Base-by-base conservation (phyloP, 2,797 vertebrate species). In the Prunella strophiata region DNA sequence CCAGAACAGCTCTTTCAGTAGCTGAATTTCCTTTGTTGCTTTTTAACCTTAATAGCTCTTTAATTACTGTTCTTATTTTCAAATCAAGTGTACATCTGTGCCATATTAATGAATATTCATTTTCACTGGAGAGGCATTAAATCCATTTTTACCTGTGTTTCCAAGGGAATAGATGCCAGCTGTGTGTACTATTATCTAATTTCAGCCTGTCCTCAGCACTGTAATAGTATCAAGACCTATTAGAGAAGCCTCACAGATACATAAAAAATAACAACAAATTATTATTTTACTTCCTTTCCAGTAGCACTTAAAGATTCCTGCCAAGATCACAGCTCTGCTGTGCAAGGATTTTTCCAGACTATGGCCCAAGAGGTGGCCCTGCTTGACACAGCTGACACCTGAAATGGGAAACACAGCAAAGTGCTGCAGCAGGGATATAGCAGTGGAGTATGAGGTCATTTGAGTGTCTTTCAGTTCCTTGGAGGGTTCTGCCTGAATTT, bases 21-120 rank as follows among this genome's bases (percentile, higher is more conserved):
- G 63, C 1, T 89, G 63, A 47, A 86, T 93, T 92, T 88, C 70
- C 84, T 96, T 68, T 93, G 79, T 72, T 95, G 76, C 77, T 91
- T 83, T 95, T 90, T 81, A 96, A 68, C 66, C 30, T 88, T 83
- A 90, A 94, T 50, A 92, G 87, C 63, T 93, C 90, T 89, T 96
- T 91, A 94, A 96, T 92, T 96, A 94, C 43, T 45, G 55, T 48
- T 76, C 77, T 90, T 95, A 87, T 87, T 96, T 95, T 88, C 83
- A 71, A 95, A 85, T 82, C 88, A 66, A 91, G 21, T 76, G 34
- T 66, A 84, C 17, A 5, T 85, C 59, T 94, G 66, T 76, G 86
- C 76, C 77, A 57, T 43, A 59, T 61, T 91, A 94, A 95, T 94
- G 71, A 95, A 85, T 93, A 93, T 76, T 94, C 66, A 93, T 91